Percentiles rank a stretch among this genome's conserved stretches.
phyloP scores from a whole-genome alignment of 2,888 invertebrate genomes.

The Julus scandinavius region DNA sequence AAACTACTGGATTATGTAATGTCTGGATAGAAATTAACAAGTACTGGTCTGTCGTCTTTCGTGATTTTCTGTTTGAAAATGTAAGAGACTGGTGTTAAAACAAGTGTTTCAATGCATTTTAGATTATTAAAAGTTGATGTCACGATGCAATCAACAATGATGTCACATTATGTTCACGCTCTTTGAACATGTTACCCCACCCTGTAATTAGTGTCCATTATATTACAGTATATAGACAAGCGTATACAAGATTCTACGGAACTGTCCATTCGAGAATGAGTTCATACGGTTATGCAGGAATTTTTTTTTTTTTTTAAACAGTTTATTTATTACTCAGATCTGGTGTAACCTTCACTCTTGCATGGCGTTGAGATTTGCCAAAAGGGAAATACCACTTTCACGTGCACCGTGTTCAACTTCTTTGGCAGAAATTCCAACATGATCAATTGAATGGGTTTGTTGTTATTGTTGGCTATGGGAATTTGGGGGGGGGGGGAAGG shows the following conservation, averaged over 20 bases:
- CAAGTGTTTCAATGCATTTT: no score
- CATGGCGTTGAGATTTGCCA: conserved; percentile 4
- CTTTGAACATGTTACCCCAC: background rate
- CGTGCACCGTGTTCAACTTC: background rate
- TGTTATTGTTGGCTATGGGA: conserved; percentile 35
- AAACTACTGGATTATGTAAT: no score
- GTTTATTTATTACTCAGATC: background rate
- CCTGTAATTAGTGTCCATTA: background rate
- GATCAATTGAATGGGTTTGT: conserved; percentile 29
- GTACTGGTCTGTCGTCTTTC: no score
- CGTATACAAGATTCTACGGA: no score
- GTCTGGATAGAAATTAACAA: no score
- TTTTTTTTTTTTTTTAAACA: background rate
- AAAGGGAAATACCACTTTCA: background rate
- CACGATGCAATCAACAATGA: no score
- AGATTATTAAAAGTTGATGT: no score
- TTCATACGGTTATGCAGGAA: background rate
- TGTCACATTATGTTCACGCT: background rate
- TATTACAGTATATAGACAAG: background rate
- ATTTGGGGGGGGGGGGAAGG: background rate
- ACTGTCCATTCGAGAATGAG: no score
- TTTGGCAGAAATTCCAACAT: background rate
- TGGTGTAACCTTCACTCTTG: background rate
- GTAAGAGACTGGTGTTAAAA: no score
- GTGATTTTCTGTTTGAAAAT: no score